Evolutionary conservation across 2,888 invertebrate genomes (phyloP).

Genomic region (Drosophila paranaensis): DNA sequence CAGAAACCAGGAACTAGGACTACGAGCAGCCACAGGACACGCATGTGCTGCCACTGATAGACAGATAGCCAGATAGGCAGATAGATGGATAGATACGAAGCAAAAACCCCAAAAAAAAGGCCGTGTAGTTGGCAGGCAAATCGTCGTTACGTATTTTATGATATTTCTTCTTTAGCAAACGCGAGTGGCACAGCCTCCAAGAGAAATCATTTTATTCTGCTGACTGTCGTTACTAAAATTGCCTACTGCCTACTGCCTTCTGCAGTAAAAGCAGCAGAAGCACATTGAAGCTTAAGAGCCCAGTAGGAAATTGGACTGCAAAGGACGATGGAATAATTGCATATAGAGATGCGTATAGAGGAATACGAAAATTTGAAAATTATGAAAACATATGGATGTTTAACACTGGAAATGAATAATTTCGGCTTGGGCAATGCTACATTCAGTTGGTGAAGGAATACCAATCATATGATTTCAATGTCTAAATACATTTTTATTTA

Average conservation of each 20-base stretch:
- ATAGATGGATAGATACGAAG: conserved; percentile 16
- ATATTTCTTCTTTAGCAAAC: conserved; percentile 51
- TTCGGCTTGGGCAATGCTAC: no score
- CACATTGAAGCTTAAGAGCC: conserved; percentile 19
- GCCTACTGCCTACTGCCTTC: conserved; percentile 60
- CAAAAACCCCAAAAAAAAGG: conserved; percentile 13
- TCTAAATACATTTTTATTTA: neutral
- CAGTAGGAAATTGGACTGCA: conserved; percentile 49
- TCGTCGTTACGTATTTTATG: conserved; percentile 77
- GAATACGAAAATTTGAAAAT: neutral
- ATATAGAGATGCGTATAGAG: neutral
- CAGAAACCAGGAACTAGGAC: conserved; percentile 17
- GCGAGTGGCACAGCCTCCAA: conserved; percentile 33
- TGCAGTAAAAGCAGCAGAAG: conserved; percentile 37
- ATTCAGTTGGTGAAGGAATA: no score
- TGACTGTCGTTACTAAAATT: conserved; percentile 77
- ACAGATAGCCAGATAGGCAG: conserved; percentile 5
- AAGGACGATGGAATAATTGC: neutral
- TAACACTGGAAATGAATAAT: no score
- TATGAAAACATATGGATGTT: no score
- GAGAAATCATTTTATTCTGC: conserved; percentile 76
- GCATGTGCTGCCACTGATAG: conserved; percentile 47
- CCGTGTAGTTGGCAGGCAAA: conserved; percentile 65
- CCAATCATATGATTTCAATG: neutral
- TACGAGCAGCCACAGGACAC: conserved; percentile 50